Conservation (phyloP, 2,797 vertebrate genomes). For the Balearica regulorum region DNA sequence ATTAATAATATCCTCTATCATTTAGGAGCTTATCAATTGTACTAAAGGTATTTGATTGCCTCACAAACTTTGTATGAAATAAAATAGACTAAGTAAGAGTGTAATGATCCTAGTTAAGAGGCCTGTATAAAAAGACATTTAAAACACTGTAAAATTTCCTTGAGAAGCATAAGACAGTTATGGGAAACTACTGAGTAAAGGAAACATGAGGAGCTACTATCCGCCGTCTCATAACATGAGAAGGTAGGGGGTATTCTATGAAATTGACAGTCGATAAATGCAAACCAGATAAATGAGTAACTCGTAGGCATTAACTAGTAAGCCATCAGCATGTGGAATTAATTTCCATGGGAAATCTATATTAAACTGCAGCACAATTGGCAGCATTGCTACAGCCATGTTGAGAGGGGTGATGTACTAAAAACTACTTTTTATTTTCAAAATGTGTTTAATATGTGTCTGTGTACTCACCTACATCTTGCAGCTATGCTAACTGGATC, state of each 20-base stretch:
- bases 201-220: conserved; percentile 37
- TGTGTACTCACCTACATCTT: neutral
- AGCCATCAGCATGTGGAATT: conserved; percentile 42
- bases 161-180: neutral
- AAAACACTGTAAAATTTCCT: conserved; percentile 10
- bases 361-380: conserved; percentile 33
- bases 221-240: conserved; percentile 14
- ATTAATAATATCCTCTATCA: neutral
- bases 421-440: neutral
- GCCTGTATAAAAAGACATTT: neutral
- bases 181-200: neutral
- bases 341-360: conserved; percentile 51
- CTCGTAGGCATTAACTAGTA: neutral
- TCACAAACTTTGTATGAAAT: neutral
- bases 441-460: neutral
- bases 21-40: neutral
- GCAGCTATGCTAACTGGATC: neutral
- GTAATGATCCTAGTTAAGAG: neutral
- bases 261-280: conserved; percentile 29
- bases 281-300: conserved; percentile 45
- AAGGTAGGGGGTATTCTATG: neutral
- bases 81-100: neutral
- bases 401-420: neutral
- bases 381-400: neutral
- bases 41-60: neutral